Conservation (phyloP, 2,113 vertebrate species). For the Pogonocichla stellata region DNA sequence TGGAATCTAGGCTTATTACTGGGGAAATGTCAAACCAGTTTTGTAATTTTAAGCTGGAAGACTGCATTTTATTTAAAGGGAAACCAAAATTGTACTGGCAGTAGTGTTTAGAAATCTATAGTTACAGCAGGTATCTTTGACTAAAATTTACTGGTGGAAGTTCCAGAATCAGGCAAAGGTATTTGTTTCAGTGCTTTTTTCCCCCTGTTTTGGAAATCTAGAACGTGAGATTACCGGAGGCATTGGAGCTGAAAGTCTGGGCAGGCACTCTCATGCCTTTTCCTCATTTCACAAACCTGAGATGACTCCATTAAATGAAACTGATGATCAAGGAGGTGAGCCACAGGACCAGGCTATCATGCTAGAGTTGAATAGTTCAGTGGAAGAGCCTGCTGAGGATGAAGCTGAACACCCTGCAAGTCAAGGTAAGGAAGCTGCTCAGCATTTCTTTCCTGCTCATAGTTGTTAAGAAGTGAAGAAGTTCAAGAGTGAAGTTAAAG, state of each 20-base stretch:
- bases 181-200: not conserved
- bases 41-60: not conserved
- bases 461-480: not conserved
- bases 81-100: not conserved
- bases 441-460: not conserved
- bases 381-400: not conserved
- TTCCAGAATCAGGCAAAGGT: not conserved
- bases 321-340: not conserved
- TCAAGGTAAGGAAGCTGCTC: conserved; percentile 11
- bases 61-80: not conserved
- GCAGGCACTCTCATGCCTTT: not conserved
- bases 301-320: not conserved
- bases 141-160: not conserved
- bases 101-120: not conserved
- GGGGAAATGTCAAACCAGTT: not conserved
- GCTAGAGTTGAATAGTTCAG: not conserved
- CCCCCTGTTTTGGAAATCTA: not conserved
- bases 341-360: not conserved
- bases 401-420: not conserved
- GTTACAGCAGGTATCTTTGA: not conserved
- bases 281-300: not conserved
- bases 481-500: not conserved
- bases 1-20: not conserved
- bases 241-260: not conserved
- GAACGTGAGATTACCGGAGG: not conserved